Conservation (phyloP, 2,797 vertebrate species). For the Gallinago stenura region DNA sequence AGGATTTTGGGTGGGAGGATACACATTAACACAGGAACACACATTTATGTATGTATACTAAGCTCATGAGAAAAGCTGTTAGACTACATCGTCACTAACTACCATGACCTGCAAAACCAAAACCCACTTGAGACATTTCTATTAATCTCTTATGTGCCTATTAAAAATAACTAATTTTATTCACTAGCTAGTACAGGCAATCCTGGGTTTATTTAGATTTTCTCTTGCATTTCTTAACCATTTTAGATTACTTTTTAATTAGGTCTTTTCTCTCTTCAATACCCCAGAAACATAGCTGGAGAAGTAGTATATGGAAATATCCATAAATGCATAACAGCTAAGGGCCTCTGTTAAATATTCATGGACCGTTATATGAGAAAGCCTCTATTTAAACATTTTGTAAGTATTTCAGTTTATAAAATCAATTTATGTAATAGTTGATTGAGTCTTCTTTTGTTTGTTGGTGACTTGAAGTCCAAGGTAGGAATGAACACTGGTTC, state of each 20-base stretch:
- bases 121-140: conserved; percentile 47
- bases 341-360: conserved; percentile 75
- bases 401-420: conserved; percentile 71
- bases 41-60: background rate
- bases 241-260: conserved; percentile 75
- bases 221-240: conserved; percentile 69
- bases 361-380: conserved; percentile 56
- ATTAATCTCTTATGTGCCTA: conserved; percentile 64
- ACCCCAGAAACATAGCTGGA: conserved; percentile 58
- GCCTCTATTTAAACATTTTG: conserved; percentile 40
- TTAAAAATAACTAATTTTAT: conserved; percentile 63
- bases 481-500: background rate
- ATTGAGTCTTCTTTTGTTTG: background rate
- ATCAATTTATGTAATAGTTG: conserved; percentile 50
- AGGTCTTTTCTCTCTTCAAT: conserved; percentile 71
- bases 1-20: background rate
- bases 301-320: conserved; percentile 73
- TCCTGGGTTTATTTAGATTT: conserved; percentile 74
- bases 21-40: background rate
- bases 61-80: background rate
- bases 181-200: conserved; percentile 50
- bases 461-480: conserved; percentile 26
- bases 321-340: conserved; percentile 64
- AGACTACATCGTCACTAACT: background rate
- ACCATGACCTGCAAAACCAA: background rate